These are phyloP conservation scores for Neodontobutis hainanensis DNA, from an alignment of 2,113 vertebrate species.

Conservation along the genomic window DNA sequence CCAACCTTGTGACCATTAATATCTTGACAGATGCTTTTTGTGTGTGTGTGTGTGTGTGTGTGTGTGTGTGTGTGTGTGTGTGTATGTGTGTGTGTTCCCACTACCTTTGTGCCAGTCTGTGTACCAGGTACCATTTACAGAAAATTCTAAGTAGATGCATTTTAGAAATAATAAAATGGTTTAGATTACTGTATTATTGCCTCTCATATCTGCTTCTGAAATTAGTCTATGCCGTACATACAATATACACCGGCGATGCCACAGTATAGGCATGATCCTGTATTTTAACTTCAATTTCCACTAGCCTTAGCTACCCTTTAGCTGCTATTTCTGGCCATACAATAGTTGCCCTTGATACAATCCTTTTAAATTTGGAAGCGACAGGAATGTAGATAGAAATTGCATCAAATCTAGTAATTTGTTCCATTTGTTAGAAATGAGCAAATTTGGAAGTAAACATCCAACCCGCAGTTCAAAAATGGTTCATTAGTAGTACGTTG, in stretches of 20 bases:
- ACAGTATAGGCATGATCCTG: background rate
- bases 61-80: slow-evolving; percentile 30
- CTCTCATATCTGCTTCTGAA: slow-evolving; percentile 30
- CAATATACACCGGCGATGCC: slow-evolving; percentile 2
- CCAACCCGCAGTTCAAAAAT: background rate
- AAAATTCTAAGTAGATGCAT: slow-evolving; percentile 48
- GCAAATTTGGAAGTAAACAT: too few species aligned
- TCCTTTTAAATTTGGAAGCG: background rate
- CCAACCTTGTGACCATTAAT: slow-evolving; percentile 8
- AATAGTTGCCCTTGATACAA: background rate
- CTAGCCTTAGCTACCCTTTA: slow-evolving; percentile 16
- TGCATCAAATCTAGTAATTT: background rate
- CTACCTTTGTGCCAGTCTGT: slow-evolving; percentile 34
- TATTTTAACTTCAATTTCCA: background rate
- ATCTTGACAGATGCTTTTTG: slow-evolving; percentile 35
- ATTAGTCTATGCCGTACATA: slow-evolving; percentile 41
- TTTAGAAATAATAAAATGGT: slow-evolving; percentile 59
- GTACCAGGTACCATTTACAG: slow-evolving; percentile 24
- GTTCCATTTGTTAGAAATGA: too few species aligned
- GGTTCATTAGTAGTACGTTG: background rate
- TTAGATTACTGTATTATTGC: slow-evolving; percentile 45
- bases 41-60: slow-evolving; percentile 40
- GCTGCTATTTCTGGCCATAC: slow-evolving; percentile 16
- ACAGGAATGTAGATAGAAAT: slow-evolving; percentile 1
- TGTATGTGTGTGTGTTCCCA: slow-evolving; percentile 32